Conservation (phyloP, 30 jellyfish, hydroid and myxozoan species). For the Pseudorhiza aurosa region DNA sequence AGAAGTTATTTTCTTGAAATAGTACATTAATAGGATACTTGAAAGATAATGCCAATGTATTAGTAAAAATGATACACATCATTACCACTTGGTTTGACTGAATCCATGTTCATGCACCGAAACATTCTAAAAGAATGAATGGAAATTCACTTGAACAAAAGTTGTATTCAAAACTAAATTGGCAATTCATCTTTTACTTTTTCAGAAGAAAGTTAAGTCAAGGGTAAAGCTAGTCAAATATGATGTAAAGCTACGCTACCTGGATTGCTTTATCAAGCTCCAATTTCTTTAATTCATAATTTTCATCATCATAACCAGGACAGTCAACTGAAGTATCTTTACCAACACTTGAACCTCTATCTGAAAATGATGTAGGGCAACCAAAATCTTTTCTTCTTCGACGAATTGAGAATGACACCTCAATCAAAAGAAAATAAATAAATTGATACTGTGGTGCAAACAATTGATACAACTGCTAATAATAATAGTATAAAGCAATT, state of each 20-base stretch:
- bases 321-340: constrained; percentile 75
- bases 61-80: background rate
- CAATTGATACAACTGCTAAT: too few species aligned
- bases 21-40: too few species aligned
- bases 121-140: constrained; percentile 45
- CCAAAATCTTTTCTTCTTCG: constrained; percentile 78
- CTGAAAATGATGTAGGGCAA: constrained; percentile 51
- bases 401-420: constrained; percentile 63
- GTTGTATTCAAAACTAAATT: too few species aligned
- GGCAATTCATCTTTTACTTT: too few species aligned
- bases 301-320: constrained; percentile 73
- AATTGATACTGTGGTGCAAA: too few species aligned
- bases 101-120: constrained; percentile 30
- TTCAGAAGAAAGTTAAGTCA: too few species aligned
- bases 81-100: constrained; percentile 75
- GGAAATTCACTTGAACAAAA: too few species aligned
- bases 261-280: constrained; percentile 84
- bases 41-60: too few species aligned
- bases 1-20: background rate
- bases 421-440: background rate
- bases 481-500: too few species aligned
- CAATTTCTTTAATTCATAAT: constrained; percentile 17
- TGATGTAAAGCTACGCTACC: constrained; percentile 13
- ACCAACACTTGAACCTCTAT: constrained; percentile 42
- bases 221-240: background rate